Base-by-base conservation (phyloP, 1,140 invertebrate genomes). In the Orchestia grillus region DNA sequence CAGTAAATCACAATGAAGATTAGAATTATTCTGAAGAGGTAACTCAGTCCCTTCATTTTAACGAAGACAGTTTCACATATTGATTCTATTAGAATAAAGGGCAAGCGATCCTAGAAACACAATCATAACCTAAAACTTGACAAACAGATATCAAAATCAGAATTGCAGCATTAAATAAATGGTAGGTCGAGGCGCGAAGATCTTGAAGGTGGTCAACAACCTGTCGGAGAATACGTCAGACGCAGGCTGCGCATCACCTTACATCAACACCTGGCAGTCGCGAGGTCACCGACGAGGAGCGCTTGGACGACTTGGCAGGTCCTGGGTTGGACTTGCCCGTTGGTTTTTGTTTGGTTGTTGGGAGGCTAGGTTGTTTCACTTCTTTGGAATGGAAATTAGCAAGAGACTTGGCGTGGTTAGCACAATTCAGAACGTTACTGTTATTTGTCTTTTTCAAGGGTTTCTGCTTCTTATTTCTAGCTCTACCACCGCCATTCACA, bases 171-270 rank as follows among this genome's bases (percentile, higher is more conserved):
- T 90, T 42, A 90, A 90, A 1, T 43, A 90, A 90, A 90, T 36
- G 23, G 6, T 90, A 4, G 16, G 41, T 8, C 11, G 16, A 90
- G 11, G 28, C 62, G 62, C 62, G 62, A 77, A 77, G 36, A 77
- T 36, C 11, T 77, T 36, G 62, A 77, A 8, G 62, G 28, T 77
- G 62, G 11, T 36, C 62, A 77, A 77, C 3, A 77, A 23, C 62
- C 62, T 77, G 62, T 28, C 11, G 62, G 3, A 28, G 62, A 77
- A 77, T 77, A 77, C 62, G 36, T 36, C 15, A 77, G 41, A 90
- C 88, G 88, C 0, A 90, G n/a, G n/a, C 88, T 42, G 88, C 88
- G 88, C 88, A 90, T 90, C 88, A 94, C 92, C 92, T 94, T 94
- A 94, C 92, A 94, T 94, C 92, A 94, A 94, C 92, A 94, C 44